Evolutionary conservation across 2,797 vertebrate species (phyloP).

Genomic region (Sebastes oblongus): DNA sequence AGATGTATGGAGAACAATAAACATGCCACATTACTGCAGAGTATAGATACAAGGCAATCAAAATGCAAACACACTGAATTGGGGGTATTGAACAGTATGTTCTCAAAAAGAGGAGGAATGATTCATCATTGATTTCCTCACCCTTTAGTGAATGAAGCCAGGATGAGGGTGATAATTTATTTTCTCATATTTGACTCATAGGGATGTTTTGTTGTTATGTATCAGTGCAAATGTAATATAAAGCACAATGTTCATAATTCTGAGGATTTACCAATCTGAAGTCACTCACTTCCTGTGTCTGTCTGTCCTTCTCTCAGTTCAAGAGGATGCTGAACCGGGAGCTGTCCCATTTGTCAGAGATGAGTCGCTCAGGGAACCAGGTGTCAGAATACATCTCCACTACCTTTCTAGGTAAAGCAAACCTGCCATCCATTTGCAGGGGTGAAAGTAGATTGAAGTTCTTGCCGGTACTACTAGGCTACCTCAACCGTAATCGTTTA

Average conservation of each 20-base stretch:
- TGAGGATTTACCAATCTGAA: background rate
- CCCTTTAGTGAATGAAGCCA: conserved; percentile 50
- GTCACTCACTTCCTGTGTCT: conserved; percentile 35
- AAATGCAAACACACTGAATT: conserved; percentile 25
- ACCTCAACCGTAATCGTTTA: no score
- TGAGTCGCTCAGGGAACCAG: conserved; percentile 96
- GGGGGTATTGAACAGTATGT: conserved; percentile 59
- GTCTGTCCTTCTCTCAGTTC: conserved; percentile 81
- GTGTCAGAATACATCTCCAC: conserved; percentile 97
- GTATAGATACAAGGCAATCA: conserved; percentile 4
- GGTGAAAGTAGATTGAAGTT: no score
- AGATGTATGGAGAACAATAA: conserved; percentile 27
- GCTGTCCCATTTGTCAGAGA: conserved; percentile 94
- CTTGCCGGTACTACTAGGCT: no score
- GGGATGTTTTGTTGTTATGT: conserved; percentile 23
- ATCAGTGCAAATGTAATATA: conserved; percentile 15
- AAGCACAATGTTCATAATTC: conserved; percentile 13
- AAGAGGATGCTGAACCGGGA: conserved; percentile 97
- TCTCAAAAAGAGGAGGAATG: conserved; percentile 56
- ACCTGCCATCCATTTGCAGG: background rate
- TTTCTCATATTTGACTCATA: conserved; percentile 48
- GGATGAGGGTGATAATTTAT: conserved; percentile 47
- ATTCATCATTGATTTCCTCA: conserved; percentile 65
- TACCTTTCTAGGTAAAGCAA: conserved; percentile 91
- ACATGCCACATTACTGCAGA: conserved; percentile 31